Conservation (phyloP, 2,797 vertebrate genomes). For the Telmatherina bonti region DNA sequence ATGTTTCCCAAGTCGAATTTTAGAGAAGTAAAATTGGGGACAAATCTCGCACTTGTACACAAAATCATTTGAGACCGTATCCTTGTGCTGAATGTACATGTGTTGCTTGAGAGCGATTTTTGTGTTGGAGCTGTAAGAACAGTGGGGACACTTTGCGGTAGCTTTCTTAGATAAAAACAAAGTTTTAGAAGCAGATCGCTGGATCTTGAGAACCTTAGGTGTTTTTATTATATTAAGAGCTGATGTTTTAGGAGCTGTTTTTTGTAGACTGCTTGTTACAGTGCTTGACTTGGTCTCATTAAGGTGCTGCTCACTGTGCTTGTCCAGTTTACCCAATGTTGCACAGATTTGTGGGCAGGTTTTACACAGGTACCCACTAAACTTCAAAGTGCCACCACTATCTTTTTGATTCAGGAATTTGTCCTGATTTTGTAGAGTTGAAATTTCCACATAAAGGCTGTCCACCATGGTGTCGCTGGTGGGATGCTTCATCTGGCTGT, state of each 20-base stretch:
- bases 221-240: constrained; percentile 66
- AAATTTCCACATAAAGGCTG: constrained; percentile 84
- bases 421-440: constrained; percentile 74
- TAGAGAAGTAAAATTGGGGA: constrained; percentile 82
- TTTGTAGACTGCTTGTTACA: constrained; percentile 61
- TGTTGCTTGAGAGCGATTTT: constrained; percentile 86
- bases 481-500: constrained; percentile 90
- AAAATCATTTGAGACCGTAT: constrained; percentile 78
- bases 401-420: constrained; percentile 75
- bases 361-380: constrained; percentile 88
- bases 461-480: constrained; percentile 78
- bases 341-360: constrained; percentile 85
- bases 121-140: constrained; percentile 85
- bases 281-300: constrained; percentile 64
- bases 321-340: constrained; percentile 85
- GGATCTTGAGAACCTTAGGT: constrained; percentile 46
- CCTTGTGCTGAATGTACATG: constrained; percentile 85
- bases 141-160: constrained; percentile 85
- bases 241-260: constrained; percentile 65
- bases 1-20: constrained; percentile 85
- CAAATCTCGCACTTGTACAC: constrained; percentile 88
- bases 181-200: constrained; percentile 49
- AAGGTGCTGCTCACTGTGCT: constrained; percentile 85
- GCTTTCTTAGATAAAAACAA: constrained; percentile 80
- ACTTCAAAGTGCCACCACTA: constrained; percentile 75